A percentile compares a stretch with the other conserved stretches of the same genome.
Conservation (phyloP, 2,888 invertebrate species). For the Aphidoletes aphidimyza region DNA sequence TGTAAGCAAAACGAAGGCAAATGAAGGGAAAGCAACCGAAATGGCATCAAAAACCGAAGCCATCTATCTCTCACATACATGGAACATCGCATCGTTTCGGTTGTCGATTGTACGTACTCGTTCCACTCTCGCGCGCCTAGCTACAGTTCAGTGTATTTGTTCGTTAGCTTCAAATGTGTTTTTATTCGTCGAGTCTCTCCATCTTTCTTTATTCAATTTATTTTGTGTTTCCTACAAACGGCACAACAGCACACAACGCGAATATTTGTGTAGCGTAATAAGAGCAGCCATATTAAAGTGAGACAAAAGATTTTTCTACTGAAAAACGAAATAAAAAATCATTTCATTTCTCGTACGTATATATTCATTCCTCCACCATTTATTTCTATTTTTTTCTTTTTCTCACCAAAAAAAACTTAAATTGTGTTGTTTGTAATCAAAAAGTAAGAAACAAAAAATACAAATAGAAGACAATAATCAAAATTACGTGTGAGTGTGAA, state of each 20-base stretch:
- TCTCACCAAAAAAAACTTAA: conserved; percentile 39
- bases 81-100: conserved; percentile 28
- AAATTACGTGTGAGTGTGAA: conserved; percentile 5
- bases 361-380: conserved; percentile 41
- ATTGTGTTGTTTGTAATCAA: conserved; percentile 53
- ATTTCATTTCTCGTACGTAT: conserved; percentile 53
- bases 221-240: conserved; percentile 37
- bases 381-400: conserved; percentile 53
- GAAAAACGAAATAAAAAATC: conserved; percentile 55
- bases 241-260: conserved; percentile 44
- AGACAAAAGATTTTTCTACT: conserved; percentile 67
- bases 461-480: conserved; percentile 10
- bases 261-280: conserved; percentile 50
- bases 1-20: not conserved
- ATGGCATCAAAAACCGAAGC: conserved; percentile 42
- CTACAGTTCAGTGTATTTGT: conserved; percentile 41
- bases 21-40: conserved; percentile 32
- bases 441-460: conserved; percentile 10
- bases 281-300: conserved; percentile 64
- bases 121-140: conserved; percentile 50
- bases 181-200: conserved; percentile 47
- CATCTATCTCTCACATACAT: conserved; percentile 51
- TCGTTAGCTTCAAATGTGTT: conserved; percentile 41
- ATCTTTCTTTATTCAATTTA: conserved; percentile 52
- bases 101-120: not conserved